Evolutionary conservation across 2,888 invertebrate genomes (phyloP), one percentile per base, ranked within the genome.

Genomic region (Cryptocephalus moraei): DNA sequence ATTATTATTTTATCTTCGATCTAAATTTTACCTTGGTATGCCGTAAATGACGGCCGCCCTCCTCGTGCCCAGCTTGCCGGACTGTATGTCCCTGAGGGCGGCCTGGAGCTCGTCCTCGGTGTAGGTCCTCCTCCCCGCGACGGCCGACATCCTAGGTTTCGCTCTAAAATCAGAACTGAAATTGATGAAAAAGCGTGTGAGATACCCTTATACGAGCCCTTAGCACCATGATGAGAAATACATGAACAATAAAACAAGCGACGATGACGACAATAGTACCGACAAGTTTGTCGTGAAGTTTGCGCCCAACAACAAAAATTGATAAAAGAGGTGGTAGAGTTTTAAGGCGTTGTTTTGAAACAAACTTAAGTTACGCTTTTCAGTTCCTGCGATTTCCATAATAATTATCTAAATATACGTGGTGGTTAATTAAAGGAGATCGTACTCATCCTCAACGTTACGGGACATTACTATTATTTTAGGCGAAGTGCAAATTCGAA

Each of bases 21-120:
- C 6, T 22, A 22, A 22, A 22, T 6, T 22, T 22, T 32, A 39
- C 55, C 96, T 81, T 8, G 96, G 96, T 67, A 96, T 94, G 61
- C 94, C 93, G 73, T 97, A 97, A 61, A 94, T 86, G 46, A 91
- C 91, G 45, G 96, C 91, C 8, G 96, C 95, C 49, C 95, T 78
- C 41, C 95, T 76, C 8, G 94, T 93, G 55, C 94, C 95, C 58
- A 96, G 76, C 64, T 91, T 87, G 12, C 94, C 94, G 57, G 86
- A 86, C 70, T 91, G 87, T 66, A 96, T 93, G 72, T 95, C 96
- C 50, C 88, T 80, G 49, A 97, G 80, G n/a, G 96, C 96, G 34
- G 86, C 86, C 64, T 89, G 87, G 39, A 97, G 80, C 71, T 96
- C 95, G 62, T 92, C 91, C 61, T 95, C 93, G n/a, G 92, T 92